A percentile compares a stretch with the other conserved stretches of the same genome.
phyloP scores from a whole-genome alignment of 1,140 invertebrate species.

The Laupala kohalensis region DNA sequence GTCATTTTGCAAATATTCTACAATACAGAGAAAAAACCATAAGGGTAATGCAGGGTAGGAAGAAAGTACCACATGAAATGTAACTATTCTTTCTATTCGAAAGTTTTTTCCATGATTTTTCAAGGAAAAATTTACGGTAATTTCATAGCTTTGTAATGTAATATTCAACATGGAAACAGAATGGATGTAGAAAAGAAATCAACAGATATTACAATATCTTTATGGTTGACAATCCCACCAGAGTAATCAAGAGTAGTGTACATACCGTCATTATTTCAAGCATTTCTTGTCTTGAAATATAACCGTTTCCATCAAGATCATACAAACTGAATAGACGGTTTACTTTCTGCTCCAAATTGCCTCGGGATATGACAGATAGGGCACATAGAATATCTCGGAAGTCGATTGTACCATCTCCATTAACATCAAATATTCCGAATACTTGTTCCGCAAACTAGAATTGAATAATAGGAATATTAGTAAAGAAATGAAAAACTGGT shows the following conservation, averaged over 20 bases:
- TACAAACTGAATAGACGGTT: constrained; percentile 98
- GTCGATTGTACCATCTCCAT: constrained; percentile 93
- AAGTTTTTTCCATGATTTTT: no score
- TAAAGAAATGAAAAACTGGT: no score
- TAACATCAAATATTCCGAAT: constrained; percentile 95
- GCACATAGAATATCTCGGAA: constrained; percentile 97
- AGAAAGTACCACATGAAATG: neutral
- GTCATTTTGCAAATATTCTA: constrained; percentile 99
- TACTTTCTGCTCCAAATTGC: constrained; percentile 92
- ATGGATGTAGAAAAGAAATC: no score
- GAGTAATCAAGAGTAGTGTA: no score
- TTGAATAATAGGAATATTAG: no score
- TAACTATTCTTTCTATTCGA: no score
- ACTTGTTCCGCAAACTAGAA: constrained; percentile 91
- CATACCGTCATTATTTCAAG: constrained; percentile 89
- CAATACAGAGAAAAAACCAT: neutral
- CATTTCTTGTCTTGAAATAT: constrained; percentile 91
- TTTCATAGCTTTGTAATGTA: no score
- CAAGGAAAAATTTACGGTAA: no score
- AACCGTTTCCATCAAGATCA: constrained; percentile 87
- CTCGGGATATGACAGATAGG: constrained; percentile 85
- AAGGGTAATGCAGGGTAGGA: neutral
- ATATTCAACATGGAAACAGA: no score
- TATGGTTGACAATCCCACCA: no score
- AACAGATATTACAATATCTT: no score